Conservation (phyloP, 2,888 invertebrate species). For the Scrobipalpa atriplicella region DNA sequence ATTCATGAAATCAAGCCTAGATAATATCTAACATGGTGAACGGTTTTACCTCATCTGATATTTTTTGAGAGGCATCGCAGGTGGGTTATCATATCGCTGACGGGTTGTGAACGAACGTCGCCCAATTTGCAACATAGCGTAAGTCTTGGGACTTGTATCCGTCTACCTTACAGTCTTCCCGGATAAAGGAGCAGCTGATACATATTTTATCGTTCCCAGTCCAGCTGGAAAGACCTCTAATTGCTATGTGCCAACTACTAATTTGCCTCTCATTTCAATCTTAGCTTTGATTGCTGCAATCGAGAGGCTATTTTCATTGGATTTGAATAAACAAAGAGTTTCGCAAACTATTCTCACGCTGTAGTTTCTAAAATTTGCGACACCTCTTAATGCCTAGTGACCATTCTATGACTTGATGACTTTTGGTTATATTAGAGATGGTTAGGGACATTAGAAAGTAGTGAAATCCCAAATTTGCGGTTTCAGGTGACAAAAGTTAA, state of each 20-base stretch:
- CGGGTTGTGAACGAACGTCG: no score
- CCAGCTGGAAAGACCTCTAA: no score
- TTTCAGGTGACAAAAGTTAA: conserved; percentile 37
- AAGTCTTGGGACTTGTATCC: no score
- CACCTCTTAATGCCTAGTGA: conserved; percentile 17
- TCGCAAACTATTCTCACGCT: conserved; percentile 35
- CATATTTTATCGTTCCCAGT: no score
- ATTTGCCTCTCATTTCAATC: conserved; percentile 25
- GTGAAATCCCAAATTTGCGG: conserved; percentile 30
- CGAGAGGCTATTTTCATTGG: conserved; percentile 35
- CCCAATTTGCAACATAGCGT: no score
- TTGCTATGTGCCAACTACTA: not conserved
- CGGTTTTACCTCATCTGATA: no score
- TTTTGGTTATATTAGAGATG: not conserved
- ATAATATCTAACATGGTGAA: no score
- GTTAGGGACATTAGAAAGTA: conserved; percentile 27
- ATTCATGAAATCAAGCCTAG: no score
- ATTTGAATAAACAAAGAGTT: conserved; percentile 35
- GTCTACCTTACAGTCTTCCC: no score
- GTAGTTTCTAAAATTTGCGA: conserved; percentile 34
- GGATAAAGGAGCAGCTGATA: no score
- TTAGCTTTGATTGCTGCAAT: conserved; percentile 33
- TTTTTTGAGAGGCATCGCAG: no score
- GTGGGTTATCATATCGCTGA: no score
- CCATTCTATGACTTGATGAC: not conserved